phyloP scores from a whole-genome alignment of 2,888 invertebrate species.

The Mongoloraphidia duomilia region DNA sequence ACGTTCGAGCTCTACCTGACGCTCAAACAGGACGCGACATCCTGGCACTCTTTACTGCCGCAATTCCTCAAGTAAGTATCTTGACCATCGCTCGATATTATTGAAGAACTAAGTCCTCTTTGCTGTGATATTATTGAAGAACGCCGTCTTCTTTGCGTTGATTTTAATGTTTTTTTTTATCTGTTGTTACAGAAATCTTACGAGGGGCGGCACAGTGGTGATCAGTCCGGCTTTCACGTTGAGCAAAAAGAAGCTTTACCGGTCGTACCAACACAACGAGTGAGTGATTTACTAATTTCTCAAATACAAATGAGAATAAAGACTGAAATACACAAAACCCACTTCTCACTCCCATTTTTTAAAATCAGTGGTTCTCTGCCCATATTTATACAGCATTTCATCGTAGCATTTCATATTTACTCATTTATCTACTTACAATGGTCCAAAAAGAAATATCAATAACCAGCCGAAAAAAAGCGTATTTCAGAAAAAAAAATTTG shows the following conservation, averaged over 20 bases:
- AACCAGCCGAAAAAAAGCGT: too few species aligned
- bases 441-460: too few species aligned
- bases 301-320: slow-evolving; percentile 4
- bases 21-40: slow-evolving; percentile 70
- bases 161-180: too few species aligned
- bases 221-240: slow-evolving; percentile 79
- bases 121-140: too few species aligned
- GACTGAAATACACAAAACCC: neutral
- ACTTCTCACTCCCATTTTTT: too few species aligned
- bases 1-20: slow-evolving; percentile 85
- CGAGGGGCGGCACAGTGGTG: slow-evolving; percentile 74
- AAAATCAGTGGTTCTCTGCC: too few species aligned
- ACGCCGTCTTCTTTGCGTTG: too few species aligned
- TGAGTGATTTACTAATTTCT: slow-evolving; percentile 12
- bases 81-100: neutral
- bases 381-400: too few species aligned
- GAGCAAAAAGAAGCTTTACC: slow-evolving; percentile 83
- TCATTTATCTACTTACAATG: too few species aligned
- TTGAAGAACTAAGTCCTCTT: too few species aligned
- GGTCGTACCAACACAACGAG: slow-evolving; percentile 46
- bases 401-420: too few species aligned
- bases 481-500: too few species aligned
- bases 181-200: slow-evolving; percentile 53
- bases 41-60: slow-evolving; percentile 77
- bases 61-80: slow-evolving; percentile 77